Conservation (phyloP, 1,140 invertebrate species). For the Drosophila pseudoananassae region DNA sequence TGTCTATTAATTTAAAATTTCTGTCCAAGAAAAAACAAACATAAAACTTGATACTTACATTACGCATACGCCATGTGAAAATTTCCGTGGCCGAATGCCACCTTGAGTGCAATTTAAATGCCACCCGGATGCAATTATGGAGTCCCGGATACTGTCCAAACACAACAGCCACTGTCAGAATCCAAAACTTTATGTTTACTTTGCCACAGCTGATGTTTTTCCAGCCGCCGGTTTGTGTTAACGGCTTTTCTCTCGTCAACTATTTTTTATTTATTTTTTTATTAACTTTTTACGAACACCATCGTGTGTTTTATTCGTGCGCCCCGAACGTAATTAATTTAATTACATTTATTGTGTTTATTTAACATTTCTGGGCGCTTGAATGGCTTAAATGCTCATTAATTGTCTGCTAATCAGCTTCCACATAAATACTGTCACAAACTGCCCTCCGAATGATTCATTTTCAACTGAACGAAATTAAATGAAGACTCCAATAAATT, state of each 20-base stretch:
- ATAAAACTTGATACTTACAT: constrained; percentile 58
- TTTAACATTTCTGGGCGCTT: constrained; percentile 39
- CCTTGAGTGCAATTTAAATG: constrained; percentile 68
- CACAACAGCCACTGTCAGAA: constrained; percentile 17
- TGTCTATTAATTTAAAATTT: constrained; percentile 3
- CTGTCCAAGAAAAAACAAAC: constrained; percentile 22
- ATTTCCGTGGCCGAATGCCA: constrained; percentile 17
- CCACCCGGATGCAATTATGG: constrained; percentile 69
- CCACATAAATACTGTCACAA: constrained; percentile 20
- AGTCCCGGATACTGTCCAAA: constrained; percentile 64
- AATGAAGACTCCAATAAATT: constrained; percentile 1
- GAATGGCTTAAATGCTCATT: constrained; percentile 40
- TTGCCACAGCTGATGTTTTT: constrained; percentile 68
- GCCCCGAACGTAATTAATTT: constrained; percentile 62
- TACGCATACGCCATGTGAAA: constrained; percentile 57
- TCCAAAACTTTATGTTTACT: constrained; percentile 70
- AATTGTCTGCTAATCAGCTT: constrained; percentile 43
- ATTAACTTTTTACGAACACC: constrained; percentile 55
- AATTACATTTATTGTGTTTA: constrained; percentile 53
- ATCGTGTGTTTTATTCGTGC: constrained; percentile 49
- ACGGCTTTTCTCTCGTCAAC: constrained; percentile 60
- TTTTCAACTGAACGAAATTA: constrained; percentile 6
- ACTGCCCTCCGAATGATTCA: neutral
- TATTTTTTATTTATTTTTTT: constrained; percentile 38
- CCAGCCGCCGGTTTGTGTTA: constrained; percentile 37